Base-by-base conservation (phyloP, 2,113 vertebrate genomes). In the Lagopus muta region DNA sequence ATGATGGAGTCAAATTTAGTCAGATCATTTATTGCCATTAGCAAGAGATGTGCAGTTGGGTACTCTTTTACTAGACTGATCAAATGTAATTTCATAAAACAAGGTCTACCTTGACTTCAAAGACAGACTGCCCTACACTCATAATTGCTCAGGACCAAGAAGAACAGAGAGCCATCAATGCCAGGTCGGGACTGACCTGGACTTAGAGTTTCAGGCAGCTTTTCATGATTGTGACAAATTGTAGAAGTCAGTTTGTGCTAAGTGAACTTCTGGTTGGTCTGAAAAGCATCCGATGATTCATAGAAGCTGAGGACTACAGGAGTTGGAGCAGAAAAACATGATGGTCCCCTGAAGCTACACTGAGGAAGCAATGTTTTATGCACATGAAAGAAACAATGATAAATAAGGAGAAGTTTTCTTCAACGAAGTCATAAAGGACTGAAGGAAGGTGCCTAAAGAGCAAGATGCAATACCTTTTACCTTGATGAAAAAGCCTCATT, bases 401-500 rank as follows among this genome's bases (percentile, higher is more conserved):
- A 43, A 78, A 86, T 64, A 32, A 8, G 2, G 2, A 4, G 70
- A 11, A 62, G 62, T 20, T 47, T 71, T 86, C 50, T 80, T 78
- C 42, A 30, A 0, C 54, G 10, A 66, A 88, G 38, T 66, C 45
- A 58, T 20, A 64, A 58, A 70, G 38, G 17, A 25, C 18, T 81
- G 60, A 84, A 78, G 6, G 57, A 71, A 75, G 30, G 47, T 6
- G 19, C 38, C 70, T 1, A 60, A 8, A 45, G 27, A 71, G 27
- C 62, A 74, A 67, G 47, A 86, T n/a, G 25, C 17, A 60, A 64
- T n/a, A 48, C 38, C 86, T 64, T 10, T 30, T 61, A 30, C 21
- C 64, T 84, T 58, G 32, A 55, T 32, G 10, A 84, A 42, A 86
- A 92, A 93, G 61, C 25, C 19, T 90, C 38, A n/a, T 40, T 71